Evolutionary conservation across 1,140 invertebrate species (phyloP).

Genomic region (Dendroctonus valens): DNA sequence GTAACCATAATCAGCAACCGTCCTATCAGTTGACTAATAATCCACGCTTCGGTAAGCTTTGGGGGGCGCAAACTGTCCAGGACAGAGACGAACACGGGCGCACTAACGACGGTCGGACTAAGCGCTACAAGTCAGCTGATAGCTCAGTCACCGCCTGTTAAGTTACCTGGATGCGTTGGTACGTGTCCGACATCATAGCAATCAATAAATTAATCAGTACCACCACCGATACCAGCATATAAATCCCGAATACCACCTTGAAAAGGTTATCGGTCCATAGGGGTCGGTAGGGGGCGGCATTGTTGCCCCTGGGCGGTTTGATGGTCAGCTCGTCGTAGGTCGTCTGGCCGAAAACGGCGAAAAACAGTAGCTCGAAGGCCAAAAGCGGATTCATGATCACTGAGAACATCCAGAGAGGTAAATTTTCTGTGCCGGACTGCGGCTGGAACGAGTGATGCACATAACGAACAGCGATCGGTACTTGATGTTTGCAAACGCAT

Average conservation of each 20-base stretch:
- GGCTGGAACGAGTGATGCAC: no score
- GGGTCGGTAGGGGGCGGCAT: conserved; percentile 51
- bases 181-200: conserved; percentile 99
- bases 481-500: no score
- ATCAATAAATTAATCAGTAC: conserved; percentile 98
- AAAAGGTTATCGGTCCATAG: conserved; percentile 78
- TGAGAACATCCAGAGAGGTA: conserved; percentile 47
- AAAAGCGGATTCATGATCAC: conserved; percentile 82
- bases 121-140: no score
- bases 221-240: conserved; percentile 96
- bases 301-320: conserved; percentile 49
- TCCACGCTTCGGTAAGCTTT: background rate
- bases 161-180: conserved; percentile 91
- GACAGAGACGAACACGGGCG: no score
- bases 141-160: background rate
- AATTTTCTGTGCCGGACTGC: background rate
- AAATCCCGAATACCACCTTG: conserved; percentile 89
- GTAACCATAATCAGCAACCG: conserved; percentile 36
- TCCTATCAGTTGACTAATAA: conserved; percentile 7
- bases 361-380: conserved; percentile 96
- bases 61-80: background rate
- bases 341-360: conserved; percentile 95
- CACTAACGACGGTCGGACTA: no score
- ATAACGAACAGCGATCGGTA: no score
- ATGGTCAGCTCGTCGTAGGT: conserved; percentile 80